phyloP scores from a whole-genome alignment of 1,140 invertebrate genomes.

The Dinoponera quadriceps region DNA sequence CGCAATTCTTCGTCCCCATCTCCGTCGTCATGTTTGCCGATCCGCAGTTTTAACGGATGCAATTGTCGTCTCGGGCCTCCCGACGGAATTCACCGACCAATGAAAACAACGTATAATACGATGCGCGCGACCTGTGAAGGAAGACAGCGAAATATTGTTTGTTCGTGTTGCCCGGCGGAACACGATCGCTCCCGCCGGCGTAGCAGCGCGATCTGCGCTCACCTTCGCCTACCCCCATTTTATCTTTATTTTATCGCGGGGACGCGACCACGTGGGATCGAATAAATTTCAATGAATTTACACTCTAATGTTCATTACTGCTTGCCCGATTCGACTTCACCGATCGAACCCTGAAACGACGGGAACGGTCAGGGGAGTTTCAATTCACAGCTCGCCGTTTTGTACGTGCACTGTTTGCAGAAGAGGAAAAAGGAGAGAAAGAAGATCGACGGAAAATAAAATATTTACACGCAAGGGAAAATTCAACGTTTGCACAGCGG shows the following conservation, averaged over 20 bases:
- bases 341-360: no score
- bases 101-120: not conserved
- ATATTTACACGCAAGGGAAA: no score
- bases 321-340: not conserved
- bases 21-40: not conserved
- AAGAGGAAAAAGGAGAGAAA: no score
- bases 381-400: no score
- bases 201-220: no score
- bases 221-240: not conserved
- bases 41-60: slow-evolving; percentile 4
- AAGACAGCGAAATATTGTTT: slow-evolving; percentile 10
- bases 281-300: slow-evolving; percentile 18
- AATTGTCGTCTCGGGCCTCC: slow-evolving; percentile 2
- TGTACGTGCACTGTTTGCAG: no score
- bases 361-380: no score
- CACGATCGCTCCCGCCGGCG: no score
- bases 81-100: not conserved
- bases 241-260: not conserved
- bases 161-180: no score
- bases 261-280: not conserved
- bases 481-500: no score
- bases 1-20: not conserved
- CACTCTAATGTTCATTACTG: not conserved
- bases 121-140: not conserved
- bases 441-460: no score